Base-by-base conservation (phyloP, 2,888 invertebrate species). In the Tryphoninae sp. region DNA sequence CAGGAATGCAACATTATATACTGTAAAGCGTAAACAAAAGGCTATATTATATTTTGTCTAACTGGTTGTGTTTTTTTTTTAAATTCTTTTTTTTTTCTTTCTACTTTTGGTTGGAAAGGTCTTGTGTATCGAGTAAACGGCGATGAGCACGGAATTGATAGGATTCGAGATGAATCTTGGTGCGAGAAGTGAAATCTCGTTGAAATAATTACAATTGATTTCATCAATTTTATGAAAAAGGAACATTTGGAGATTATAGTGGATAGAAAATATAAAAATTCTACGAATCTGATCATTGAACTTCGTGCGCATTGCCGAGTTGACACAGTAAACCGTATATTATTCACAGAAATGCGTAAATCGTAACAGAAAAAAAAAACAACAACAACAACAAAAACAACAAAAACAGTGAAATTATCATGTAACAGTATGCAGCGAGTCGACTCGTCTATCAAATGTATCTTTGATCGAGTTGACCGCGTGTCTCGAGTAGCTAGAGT, bases 1-100 rank as follows among this genome's bases (percentile, higher is more conserved):
- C 86, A 87, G 87, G 86, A 87, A 88, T 89, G 87, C 88, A 87
- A 87, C 87, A 87, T 85, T 85, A 86, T 86, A 83, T 89, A 87
- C 85, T 84, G 86, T 87, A 86, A 85, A 84, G 83, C 83, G 88
- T 87, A 86, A 86, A 82, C 82, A 73, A 71, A 82, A 77, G 81
- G 86, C 87, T 87, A 87, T 79, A 78, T 33, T 69, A 80, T 80
- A 84, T 80, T 84, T 87, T 85, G 84, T 84, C 75, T 86, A 82
- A 84, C 81, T 86, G 84, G 82, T 87, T 84, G 74, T 84, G 11
- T 55, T 58, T 78, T 79, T 80, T 76, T 82, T 80, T 73, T 80
- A 81, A 76, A 64, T 83, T 78, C 82, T 76, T 83, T 80, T 86
- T 83, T 83, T 82, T 80, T 58, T 76, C 76, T 73, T 80, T 79